Percentiles rank a stretch among this genome's conserved stretches.
Conservation (phyloP, 2,888 invertebrate species). For the Lithophane socia region DNA sequence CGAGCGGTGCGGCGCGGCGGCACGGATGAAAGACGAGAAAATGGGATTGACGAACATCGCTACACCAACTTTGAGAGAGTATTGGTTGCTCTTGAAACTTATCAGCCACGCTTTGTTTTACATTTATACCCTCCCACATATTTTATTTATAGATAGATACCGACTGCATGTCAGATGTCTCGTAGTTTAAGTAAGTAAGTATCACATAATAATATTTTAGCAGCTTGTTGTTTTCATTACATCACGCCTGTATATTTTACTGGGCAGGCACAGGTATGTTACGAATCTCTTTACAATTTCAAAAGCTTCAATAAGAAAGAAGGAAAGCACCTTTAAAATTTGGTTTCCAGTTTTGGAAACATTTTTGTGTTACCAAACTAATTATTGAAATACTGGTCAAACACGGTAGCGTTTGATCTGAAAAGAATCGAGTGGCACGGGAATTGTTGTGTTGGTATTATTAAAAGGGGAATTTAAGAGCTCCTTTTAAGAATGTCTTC, state of each 20-base stretch:
- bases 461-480: constrained; percentile 3
- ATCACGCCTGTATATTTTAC: background rate
- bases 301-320: background rate
- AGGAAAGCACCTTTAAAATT: background rate
- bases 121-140: constrained; percentile 39
- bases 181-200: background rate
- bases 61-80: constrained; percentile 59
- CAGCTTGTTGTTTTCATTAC: background rate
- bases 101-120: constrained; percentile 60
- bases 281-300: background rate
- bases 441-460: background rate
- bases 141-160: constrained; percentile 5
- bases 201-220: background rate
- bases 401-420: background rate
- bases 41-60: constrained; percentile 67
- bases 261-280: background rate
- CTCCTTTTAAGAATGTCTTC: background rate
- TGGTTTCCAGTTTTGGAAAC: background rate
- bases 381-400: background rate
- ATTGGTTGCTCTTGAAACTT: constrained; percentile 65
- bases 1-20: constrained; percentile 36
- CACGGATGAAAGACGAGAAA: constrained; percentile 70
- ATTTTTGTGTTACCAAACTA: background rate
- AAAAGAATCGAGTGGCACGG: background rate
- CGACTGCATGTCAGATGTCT: background rate